Evolutionary conservation across 1,140 invertebrate species (phyloP).

Genomic region (Megalopta genalis): DNA sequence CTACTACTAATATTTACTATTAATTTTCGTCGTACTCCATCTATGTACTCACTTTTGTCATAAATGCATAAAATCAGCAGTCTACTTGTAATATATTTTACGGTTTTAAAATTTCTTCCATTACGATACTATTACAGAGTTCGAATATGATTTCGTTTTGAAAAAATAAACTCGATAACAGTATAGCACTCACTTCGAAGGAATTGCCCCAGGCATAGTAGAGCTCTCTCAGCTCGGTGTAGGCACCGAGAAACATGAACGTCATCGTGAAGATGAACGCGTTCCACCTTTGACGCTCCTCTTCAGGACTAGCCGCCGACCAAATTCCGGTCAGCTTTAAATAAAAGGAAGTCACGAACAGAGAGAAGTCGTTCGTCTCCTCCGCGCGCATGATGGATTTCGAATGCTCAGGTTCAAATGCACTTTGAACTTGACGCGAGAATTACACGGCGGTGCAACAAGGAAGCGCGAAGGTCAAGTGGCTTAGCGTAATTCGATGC

Average conservation of each 20-base stretch:
- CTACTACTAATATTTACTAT: too few species aligned
- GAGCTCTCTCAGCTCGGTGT: constrained; percentile 16
- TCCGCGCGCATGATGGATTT: not conserved
- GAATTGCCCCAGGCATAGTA: constrained; percentile 31
- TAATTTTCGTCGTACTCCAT: too few species aligned
- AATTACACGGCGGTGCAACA: not conserved
- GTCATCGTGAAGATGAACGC: constrained; percentile 33
- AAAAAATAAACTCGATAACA: too few species aligned
- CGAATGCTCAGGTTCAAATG: not conserved
- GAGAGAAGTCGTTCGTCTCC: not conserved
- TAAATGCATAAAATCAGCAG: too few species aligned
- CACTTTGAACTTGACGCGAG: not conserved
- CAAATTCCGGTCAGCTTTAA: constrained; percentile 56
- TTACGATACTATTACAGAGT: too few species aligned
- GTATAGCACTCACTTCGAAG: constrained; percentile 51
- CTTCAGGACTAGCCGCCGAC: constrained; percentile 5
- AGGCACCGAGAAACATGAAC: not conserved
- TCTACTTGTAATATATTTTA: too few species aligned
- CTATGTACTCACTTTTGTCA: too few species aligned
- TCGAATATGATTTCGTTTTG: too few species aligned
- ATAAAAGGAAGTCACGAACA: not conserved
- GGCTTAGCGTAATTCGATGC: not conserved
- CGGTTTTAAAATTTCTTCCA: too few species aligned
- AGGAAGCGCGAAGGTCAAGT: not conserved
- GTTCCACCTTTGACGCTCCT: not conserved